Evolutionary conservation across 2,888 invertebrate species (phyloP).

Genomic region (Andrena fulva): DNA sequence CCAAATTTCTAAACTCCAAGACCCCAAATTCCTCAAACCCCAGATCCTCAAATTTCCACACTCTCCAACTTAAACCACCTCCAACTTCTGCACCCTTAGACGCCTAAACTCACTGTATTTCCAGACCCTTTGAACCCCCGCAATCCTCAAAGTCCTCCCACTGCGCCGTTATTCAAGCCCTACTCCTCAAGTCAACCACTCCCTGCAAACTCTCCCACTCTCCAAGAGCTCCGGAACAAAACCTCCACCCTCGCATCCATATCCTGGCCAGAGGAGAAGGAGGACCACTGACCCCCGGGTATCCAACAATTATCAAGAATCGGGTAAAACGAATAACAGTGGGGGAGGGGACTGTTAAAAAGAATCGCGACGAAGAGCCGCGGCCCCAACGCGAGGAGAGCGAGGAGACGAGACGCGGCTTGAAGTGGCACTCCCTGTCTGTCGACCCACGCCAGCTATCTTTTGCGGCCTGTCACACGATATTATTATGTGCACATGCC

Average conservation of each 20-base stretch:
- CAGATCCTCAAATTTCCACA: conserved; percentile 4
- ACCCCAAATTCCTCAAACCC: not conserved
- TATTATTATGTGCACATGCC: conserved; percentile 80
- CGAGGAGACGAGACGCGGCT: conserved; percentile 65
- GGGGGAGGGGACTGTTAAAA: not conserved
- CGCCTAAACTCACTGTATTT: not conserved
- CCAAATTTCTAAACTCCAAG: no score
- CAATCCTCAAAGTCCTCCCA: not conserved
- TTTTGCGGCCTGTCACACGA: conserved; percentile 77
- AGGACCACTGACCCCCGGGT: not conserved
- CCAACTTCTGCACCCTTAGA: not conserved
- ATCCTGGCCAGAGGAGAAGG: not conserved
- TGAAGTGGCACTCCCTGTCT: conserved; percentile 83
- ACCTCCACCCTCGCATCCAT: not conserved
- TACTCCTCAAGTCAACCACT: not conserved
- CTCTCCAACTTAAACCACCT: conserved; percentile 6
- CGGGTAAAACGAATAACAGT: conserved; percentile 35
- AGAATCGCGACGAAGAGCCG: conserved; percentile 12
- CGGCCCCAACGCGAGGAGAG: conserved; percentile 5
- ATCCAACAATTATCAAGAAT: conserved; percentile 14
- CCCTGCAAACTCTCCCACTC: not conserved
- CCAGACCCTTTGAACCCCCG: no score
- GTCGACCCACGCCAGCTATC: conserved; percentile 81
- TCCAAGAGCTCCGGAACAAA: not conserved
- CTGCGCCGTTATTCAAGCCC: not conserved